Base-by-base conservation (phyloP, 2,113 vertebrate species). In the Misgurnus mizolepis region DNA sequence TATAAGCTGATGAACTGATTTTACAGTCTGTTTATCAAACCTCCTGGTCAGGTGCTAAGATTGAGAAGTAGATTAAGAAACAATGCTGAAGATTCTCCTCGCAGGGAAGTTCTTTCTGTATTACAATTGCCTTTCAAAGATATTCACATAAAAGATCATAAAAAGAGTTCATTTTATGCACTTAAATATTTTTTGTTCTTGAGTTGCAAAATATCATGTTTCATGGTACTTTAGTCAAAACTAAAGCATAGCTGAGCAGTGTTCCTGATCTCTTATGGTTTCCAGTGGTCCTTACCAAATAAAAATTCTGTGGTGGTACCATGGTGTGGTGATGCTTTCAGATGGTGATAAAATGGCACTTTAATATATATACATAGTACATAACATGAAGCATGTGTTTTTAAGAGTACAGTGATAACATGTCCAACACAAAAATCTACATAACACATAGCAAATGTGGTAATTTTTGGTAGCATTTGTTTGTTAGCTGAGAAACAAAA, bases 11-110 rank as follows among this genome's bases (percentile, higher is more conserved):
- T 50, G 39, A 50, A 71, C 39, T 18, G 56, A 64, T 79, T 34
- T 34, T 58, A 58, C 76, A 61, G 27, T 34, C 27, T 34, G 27
- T 60, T 71, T 60, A 45, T 43, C 55, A 73, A 73, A 45, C 53
- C 12, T 17, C 27, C 61, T 45, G 53, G 9, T 11, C 62, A 53
- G 62, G 5, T 3, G 49, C 34, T 58, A 12, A 5, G n/a, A 10
- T 58, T 39, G 17, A 40, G 9, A 41, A 1, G 9, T 43, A 60
- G 10, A 73, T 7, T 22, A 18, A 11, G 49, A 50, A 69, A 69
- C 67, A 69, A 34, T 69, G 27, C 27, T 1, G 14, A 3, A n/a
- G 68, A 53, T 71, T 70, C 68, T 55, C 68, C 49, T 55, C 27
- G 0, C 4, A 47, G 68, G 22, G 39, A 17, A 49, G 15, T 11